Evolutionary conservation across 2,113 vertebrate species (phyloP).

Genomic region (Papio anubis): DNA sequence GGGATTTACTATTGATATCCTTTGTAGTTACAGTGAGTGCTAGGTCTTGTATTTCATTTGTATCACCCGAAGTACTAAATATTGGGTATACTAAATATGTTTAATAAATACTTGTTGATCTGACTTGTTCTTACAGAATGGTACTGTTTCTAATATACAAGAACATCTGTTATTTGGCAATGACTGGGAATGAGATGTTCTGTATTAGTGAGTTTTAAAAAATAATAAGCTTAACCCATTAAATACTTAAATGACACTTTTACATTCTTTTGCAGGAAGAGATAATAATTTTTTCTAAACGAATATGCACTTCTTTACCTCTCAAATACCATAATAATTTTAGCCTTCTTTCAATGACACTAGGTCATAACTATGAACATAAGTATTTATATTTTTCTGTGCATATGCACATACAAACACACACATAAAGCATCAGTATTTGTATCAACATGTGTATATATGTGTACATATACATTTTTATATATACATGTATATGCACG

Average conservation of each 20-base stretch:
- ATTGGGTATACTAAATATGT: slow-evolving; percentile 41
- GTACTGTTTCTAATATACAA: slow-evolving; percentile 72
- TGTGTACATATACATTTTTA: background rate
- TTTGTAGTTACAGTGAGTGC: slow-evolving; percentile 55
- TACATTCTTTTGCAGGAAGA: slow-evolving; percentile 28
- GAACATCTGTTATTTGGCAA: slow-evolving; percentile 73
- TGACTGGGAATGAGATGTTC: slow-evolving; percentile 63
- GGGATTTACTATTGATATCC: slow-evolving; percentile 48
- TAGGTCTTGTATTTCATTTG: slow-evolving; percentile 52
- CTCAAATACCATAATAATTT: background rate
- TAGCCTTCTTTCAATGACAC: slow-evolving; percentile 27
- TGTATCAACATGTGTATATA: background rate
- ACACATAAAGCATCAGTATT: background rate
- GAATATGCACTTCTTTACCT: background rate
- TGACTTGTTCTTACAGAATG: slow-evolving; percentile 66
- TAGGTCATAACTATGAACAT: background rate
- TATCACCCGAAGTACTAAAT: slow-evolving; percentile 57
- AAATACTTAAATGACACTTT: slow-evolving; percentile 36
- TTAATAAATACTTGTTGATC: slow-evolving; percentile 69
- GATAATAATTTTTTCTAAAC: slow-evolving; percentile 39
- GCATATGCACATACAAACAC: background rate
- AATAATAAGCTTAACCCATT: slow-evolving; percentile 66
- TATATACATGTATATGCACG: background rate
- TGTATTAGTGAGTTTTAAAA: slow-evolving; percentile 60
- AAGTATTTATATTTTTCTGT: background rate